These are phyloP conservation scores for Germaria angustata DNA, from an alignment of 2,888 invertebrate genomes.

Conservation along the genomic window DNA sequence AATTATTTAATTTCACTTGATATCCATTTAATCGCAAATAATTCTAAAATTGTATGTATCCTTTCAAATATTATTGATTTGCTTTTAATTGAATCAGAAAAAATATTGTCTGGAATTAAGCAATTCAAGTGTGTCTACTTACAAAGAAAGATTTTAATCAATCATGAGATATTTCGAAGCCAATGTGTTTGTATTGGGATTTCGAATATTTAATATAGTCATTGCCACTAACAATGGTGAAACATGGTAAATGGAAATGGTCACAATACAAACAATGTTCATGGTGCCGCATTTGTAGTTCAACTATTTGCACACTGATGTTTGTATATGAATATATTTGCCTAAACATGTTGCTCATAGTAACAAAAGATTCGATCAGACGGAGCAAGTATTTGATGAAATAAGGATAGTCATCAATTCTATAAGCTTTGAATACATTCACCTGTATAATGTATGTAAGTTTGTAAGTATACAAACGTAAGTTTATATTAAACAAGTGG, in stretches of 20 bases:
- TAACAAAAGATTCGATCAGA: background rate
- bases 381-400: background rate
- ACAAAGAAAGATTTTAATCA: conserved; percentile 3
- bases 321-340: background rate
- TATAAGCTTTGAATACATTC: no score
- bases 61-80: conserved; percentile 10
- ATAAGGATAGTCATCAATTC: no score
- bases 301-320: conserved; percentile 6
- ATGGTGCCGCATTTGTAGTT: conserved; percentile 10
- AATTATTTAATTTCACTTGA: no score
- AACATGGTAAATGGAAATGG: background rate
- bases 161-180: conserved; percentile 19
- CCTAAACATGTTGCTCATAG: conserved; percentile 22
- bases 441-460: no score
- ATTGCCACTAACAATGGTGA: background rate
- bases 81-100: conserved; percentile 22
- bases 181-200: background rate
- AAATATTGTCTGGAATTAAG: conserved; percentile 16
- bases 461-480: no score
- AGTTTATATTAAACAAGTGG: no score
- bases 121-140: conserved; percentile 10
- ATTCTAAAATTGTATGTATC: conserved; percentile 11
- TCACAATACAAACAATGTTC: background rate
- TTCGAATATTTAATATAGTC: background rate
- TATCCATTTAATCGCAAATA: conserved; percentile 15